These are phyloP conservation scores for Halcyon senegalensis DNA, from an alignment of 2,113 vertebrate genomes.

Conservation along the genomic window DNA sequence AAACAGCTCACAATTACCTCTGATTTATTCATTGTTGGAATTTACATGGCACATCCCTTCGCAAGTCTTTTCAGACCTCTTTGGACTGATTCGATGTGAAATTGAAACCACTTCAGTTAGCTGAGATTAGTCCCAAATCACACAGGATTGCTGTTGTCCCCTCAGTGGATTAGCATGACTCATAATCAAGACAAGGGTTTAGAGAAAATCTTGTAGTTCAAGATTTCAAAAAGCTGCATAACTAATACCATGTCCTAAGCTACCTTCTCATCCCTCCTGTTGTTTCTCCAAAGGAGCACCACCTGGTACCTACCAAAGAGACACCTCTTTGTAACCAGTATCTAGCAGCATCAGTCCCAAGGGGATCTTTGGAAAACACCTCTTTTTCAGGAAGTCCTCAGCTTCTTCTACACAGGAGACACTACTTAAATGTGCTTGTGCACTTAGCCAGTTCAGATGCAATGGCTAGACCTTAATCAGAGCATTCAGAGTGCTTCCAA, in stretches of 20 bases:
- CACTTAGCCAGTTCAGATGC: neutral
- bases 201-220: neutral
- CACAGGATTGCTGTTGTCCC: neutral
- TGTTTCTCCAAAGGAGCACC: neutral
- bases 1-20: neutral
- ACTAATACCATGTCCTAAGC: neutral
- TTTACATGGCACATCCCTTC: neutral
- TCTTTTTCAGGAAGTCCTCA: neutral
- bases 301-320: neutral
- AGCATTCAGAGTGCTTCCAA: neutral
- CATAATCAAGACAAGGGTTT: neutral
- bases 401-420: neutral
- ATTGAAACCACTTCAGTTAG: neutral
- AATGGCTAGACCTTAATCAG: neutral
- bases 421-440: fast-evolving
- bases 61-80: neutral
- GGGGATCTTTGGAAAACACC: neutral
- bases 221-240: neutral
- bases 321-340: neutral
- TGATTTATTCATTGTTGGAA: neutral
- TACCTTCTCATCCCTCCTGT: fast-evolving
- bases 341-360: neutral
- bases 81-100: neutral
- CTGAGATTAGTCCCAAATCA: neutral
- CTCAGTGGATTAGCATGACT: neutral